Evolutionary conservation across 1,140 invertebrate genomes (phyloP).

Genomic region (Phymastichus coffea): DNA sequence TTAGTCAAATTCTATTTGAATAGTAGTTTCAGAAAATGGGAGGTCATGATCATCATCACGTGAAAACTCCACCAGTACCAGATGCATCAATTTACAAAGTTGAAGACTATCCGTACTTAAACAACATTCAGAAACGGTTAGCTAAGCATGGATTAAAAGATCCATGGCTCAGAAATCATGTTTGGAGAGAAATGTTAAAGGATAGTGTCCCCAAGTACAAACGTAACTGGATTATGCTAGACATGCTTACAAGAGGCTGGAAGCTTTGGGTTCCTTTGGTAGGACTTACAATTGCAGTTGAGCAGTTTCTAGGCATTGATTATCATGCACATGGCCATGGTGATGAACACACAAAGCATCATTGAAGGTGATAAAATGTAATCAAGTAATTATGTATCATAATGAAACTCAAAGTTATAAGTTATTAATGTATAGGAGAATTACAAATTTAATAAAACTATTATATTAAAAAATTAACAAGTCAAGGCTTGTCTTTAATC

Average conservation of each 20-base stretch:
- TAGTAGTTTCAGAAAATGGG: slow-evolving; percentile 59
- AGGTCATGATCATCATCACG: slow-evolving; percentile 55
- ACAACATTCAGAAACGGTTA: slow-evolving; percentile 63
- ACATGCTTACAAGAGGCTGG: slow-evolving; percentile 56
- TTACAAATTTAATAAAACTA: slow-evolving; percentile 14
- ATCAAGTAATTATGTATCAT: slow-evolving; percentile 1
- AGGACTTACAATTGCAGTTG: slow-evolving; percentile 62
- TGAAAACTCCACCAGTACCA: slow-evolving; percentile 61
- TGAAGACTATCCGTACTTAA: slow-evolving; percentile 66
- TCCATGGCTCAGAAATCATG: slow-evolving; percentile 84
- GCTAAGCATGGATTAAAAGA: slow-evolving; percentile 72
- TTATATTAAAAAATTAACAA: not conserved
- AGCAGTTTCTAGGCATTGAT: slow-evolving; percentile 53
- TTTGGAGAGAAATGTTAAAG: slow-evolving; percentile 64
- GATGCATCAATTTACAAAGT: slow-evolving; percentile 72
- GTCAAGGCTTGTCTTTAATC: not conserved
- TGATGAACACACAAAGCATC: slow-evolving; percentile 23
- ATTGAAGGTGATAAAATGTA: slow-evolving; percentile 23
- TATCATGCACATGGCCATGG: slow-evolving; percentile 42
- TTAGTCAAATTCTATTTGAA: too few species aligned
- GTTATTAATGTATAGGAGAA: slow-evolving; percentile 9
- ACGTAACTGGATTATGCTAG: not conserved
- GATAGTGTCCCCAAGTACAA: too few species aligned
- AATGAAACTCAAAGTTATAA: slow-evolving; percentile 1
- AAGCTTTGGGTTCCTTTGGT: slow-evolving; percentile 60